Percentiles rank a stretch among this genome's conserved stretches.
Evolutionary conservation across 1,140 invertebrate species (phyloP).

Genomic region (Centruroides vittatus): DNA sequence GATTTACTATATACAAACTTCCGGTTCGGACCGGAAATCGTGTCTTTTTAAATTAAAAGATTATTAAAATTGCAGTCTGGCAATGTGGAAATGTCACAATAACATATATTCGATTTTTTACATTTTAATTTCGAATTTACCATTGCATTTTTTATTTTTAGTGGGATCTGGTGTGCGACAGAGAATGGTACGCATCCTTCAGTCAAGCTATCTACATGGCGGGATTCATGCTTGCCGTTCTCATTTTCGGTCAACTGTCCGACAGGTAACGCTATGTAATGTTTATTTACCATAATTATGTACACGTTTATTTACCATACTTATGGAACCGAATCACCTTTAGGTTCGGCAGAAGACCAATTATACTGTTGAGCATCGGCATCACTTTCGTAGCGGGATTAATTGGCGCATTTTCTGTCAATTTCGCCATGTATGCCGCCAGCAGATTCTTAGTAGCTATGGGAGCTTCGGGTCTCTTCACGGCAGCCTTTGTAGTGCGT

Average conservation of each 20-base stretch:
- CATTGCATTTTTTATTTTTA: conserved; percentile 27
- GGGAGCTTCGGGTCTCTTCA: conserved; percentile 5
- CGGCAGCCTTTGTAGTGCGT: conserved; percentile 6
- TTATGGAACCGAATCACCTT: background rate
- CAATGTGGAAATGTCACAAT: too few species aligned
- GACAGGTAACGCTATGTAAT: conserved; percentile 43
- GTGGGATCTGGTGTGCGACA: conserved; percentile 59
- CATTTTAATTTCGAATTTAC: too few species aligned
- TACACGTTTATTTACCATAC: too few species aligned
- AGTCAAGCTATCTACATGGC: conserved; percentile 66
- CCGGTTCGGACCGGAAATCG: too few species aligned
- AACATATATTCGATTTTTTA: too few species aligned
- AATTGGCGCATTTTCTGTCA: conserved; percentile 5
- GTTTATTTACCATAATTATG: too few species aligned
- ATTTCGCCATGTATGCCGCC: conserved; percentile 8
- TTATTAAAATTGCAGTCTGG: too few species aligned
- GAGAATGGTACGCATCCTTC: conserved; percentile 44
- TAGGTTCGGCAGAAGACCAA: conserved; percentile 9
- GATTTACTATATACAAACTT: too few species aligned
- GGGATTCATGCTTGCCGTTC: conserved; percentile 61
- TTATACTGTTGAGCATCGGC: background rate
- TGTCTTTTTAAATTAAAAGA: too few species aligned
- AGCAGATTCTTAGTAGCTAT: conserved; percentile 7
- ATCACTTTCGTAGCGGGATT: conserved; percentile 4
- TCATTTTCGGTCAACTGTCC: conserved; percentile 62